phyloP scores from a whole-genome alignment of 2,113 vertebrate species.

The Corynorhinus townsendii region DNA sequence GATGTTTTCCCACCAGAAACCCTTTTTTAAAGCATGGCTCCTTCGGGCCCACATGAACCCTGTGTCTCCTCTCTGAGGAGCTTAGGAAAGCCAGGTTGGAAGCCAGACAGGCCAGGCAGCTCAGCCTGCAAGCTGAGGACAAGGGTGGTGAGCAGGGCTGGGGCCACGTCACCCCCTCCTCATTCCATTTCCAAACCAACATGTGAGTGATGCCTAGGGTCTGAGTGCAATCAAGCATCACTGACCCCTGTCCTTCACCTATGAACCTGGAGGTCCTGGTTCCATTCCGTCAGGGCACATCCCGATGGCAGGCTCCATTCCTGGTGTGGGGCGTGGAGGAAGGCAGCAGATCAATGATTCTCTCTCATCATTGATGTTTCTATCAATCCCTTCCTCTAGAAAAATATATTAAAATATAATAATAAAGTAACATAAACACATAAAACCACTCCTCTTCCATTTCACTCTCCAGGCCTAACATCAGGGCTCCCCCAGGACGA shows the following conservation, averaged over 20 bases:
- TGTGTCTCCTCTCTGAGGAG: neutral
- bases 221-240: too few relatives aligned
- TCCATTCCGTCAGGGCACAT: too few relatives aligned
- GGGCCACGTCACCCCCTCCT: fast-evolving
- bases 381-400: too few relatives aligned
- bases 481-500: neutral
- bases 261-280: too few relatives aligned
- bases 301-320: too few relatives aligned
- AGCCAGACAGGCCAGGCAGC: fast-evolving
- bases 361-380: too few relatives aligned
- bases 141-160: neutral
- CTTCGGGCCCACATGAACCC: neutral
- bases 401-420: too few relatives aligned
- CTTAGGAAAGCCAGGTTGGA: neutral
- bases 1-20: neutral
- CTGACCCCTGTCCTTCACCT: too few relatives aligned
- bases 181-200: neutral
- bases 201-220: neutral
- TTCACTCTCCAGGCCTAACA: neutral
- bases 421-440: too few relatives aligned
- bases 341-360: too few relatives aligned
- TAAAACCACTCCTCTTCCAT: too few relatives aligned
- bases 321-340: too few relatives aligned
- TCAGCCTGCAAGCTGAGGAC: neutral
- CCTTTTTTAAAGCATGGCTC: neutral